Base-by-base conservation (phyloP, 2,113 vertebrate genomes). In the Oplegnathus fasciatus region DNA sequence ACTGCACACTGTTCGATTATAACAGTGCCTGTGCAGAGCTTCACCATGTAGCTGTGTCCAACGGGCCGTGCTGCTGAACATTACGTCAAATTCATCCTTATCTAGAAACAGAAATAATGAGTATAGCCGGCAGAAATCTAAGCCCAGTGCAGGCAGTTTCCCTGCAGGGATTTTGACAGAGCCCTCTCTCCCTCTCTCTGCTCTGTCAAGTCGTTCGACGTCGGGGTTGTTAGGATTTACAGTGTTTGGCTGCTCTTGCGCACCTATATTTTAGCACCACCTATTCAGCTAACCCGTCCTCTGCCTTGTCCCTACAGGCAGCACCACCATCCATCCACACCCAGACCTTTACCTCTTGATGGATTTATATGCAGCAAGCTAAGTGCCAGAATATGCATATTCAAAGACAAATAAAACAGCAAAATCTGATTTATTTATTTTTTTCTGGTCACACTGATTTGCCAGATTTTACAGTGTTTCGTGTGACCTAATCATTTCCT, bases 81-180 rank as follows among this genome's bases (percentile, higher is more conserved):
- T 91, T 80, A 90, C 76, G 86, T 92, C 90, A 90, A 91, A 91
- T 65, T 82, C 85, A 79, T 85, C 86, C 86, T 91, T 85, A 92
- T 92, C 92, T 90, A 18, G 86, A 85, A 86, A 83, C 82, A 75
- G 84, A 93, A 88, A 90, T 91, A 88, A 93, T 86, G 85, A 91
- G 86, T 78, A 60, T 70, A 86, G 89, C 86, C 80, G 76, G 75
- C 75, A 92, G 92, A 92, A 91, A 90, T 86, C 58, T 83, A 82
- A 91, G 84, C 70, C 66, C 66, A 70, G 87, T 60, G 90, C 84
- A 90, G 87, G 86, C 88, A 86, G 57, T 91, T 86, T 82, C 87
- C 88, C 88, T 92, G 91, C 82, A 87, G 91, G 88, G 91, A 89
- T 79, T 92, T 80, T 86, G 85, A 91, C 88, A 89, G 71, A 84